Evolutionary conservation across 2,113 vertebrate species (phyloP), one percentile per base, ranked within the genome.

Genomic region (Jaculus jaculus): DNA sequence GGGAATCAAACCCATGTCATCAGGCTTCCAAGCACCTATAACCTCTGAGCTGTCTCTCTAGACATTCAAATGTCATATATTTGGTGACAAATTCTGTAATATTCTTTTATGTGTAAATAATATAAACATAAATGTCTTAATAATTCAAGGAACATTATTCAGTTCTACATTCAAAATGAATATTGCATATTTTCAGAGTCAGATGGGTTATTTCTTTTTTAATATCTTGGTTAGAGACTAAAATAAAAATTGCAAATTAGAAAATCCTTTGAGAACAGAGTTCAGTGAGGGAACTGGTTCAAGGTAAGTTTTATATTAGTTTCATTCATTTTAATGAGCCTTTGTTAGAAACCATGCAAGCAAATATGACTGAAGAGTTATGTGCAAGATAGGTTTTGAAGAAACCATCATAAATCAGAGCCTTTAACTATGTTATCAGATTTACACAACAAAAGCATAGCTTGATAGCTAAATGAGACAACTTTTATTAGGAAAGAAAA

Each of bases 221-320:
- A 97, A 96, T 98, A 97, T 97, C 92, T 94, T 98, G 82, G 96
- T 96, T 95, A 98, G 97, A 97, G 94, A 95, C 96, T 96, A 94
- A 98, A 97, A 97, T 97, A 97, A 97, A 98, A 98, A 98, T 97
- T 98, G 97, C 97, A 98, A 97, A 97, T 98, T 98, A 97, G 97
- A 97, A 97, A 98, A 97, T 96, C 97, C 96, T 97, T 98, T 97
- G 97, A 98, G 98, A 97, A 65, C 89, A 95, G 94, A 97, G 94
- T 97, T 98, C 96, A 98, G 96, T 93, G 94, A 97, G 87, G 93
- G 88, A 98, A 98, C 88, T 97, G 95, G 98, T 98, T 98, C 97
- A 98, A 98, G 98, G 98, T 98, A 98, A 98, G 97, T 98, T 98
- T 98, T 97, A 94, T 97, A 97, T 97, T 97, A 97, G 96, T 98